phyloP scores from a whole-genome alignment of 2,113 vertebrate genomes.

The Osmerus mordax region DNA sequence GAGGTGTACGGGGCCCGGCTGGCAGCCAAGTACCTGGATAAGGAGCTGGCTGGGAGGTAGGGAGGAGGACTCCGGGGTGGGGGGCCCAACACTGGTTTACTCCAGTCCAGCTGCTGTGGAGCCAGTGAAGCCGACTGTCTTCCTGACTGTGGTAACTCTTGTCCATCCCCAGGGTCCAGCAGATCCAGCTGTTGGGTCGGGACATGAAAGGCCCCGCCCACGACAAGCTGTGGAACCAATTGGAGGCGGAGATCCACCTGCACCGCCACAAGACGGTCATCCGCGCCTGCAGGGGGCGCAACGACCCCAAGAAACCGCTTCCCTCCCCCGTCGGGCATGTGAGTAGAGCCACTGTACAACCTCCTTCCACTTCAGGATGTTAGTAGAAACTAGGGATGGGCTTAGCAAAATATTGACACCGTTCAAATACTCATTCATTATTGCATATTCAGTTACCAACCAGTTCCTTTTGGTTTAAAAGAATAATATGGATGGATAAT shows the following conservation, averaged over 20 bases:
- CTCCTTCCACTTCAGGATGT: too few species aligned
- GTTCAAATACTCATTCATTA: neutral
- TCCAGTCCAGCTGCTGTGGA: neutral
- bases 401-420: neutral
- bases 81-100: neutral
- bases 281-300: constrained; percentile 91
- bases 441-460: neutral
- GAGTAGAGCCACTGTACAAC: constrained; percentile 48
- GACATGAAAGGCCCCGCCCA: constrained; percentile 99
- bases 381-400: too few species aligned
- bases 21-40: constrained; percentile 97
- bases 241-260: constrained; percentile 97
- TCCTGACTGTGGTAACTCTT: neutral
- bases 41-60: constrained; percentile 94
- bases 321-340: constrained; percentile 90
- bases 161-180: constrained; percentile 81
- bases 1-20: constrained; percentile 97
- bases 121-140: neutral
- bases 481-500: too few species aligned
- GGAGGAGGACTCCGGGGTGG: neutral
- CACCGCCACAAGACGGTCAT: constrained; percentile 98
- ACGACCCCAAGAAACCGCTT: constrained; percentile 88
- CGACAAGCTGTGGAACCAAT: constrained; percentile 97
- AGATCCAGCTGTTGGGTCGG: constrained; percentile 93
- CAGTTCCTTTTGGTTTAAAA: too few species aligned